phyloP scores from a whole-genome alignment of 2,888 invertebrate species.

The Cryptops parisi region DNA sequence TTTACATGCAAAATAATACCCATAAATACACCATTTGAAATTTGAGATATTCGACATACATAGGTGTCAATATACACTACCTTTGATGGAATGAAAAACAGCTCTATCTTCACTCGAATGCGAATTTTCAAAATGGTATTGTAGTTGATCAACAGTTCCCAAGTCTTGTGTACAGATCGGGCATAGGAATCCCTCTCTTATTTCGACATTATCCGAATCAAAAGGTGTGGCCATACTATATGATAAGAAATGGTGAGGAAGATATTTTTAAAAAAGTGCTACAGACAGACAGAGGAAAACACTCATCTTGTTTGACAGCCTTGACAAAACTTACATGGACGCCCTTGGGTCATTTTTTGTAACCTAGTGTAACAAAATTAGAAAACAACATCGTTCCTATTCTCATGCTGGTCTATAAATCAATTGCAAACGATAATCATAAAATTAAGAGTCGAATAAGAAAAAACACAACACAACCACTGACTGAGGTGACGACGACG shows the following conservation, averaged over 20 bases:
- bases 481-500: too few species aligned
- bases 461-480: too few species aligned
- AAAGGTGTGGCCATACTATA: conserved; percentile 12
- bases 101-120: conserved; percentile 73
- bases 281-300: too few species aligned
- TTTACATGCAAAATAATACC: not conserved
- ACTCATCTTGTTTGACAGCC: too few species aligned
- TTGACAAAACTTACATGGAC: too few species aligned
- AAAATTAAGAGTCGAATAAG: too few species aligned
- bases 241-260: not conserved
- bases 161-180: conserved; percentile 87
- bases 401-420: too few species aligned
- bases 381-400: too few species aligned
- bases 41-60: not conserved
- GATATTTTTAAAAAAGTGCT: not conserved
- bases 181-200: conserved; percentile 86
- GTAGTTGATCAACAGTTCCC: conserved; percentile 64
- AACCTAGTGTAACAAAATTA: too few species aligned
- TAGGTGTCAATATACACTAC: too few species aligned
- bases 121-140: conserved; percentile 72
- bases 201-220: conserved; percentile 32
- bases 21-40: not conserved
- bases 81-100: conserved; percentile 38
- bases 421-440: too few species aligned
- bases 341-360: too few species aligned